These are phyloP conservation scores for Loripinus fragilis DNA, from an alignment of 2,888 invertebrate genomes.

Conservation along the genomic window DNA sequence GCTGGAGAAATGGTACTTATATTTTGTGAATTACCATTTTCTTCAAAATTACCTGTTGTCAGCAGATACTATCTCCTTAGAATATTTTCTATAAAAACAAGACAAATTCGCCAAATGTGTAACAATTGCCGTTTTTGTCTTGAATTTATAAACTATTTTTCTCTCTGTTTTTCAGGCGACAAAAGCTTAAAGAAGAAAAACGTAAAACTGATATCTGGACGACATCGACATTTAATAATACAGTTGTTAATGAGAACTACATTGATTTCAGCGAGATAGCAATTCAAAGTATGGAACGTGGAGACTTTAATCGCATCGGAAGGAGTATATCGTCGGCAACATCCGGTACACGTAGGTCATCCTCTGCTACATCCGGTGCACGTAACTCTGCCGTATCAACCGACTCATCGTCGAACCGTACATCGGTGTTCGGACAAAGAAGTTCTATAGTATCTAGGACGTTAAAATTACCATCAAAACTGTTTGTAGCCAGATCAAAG, in stretches of 20 bases:
- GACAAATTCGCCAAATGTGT: background rate
- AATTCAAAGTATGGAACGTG: background rate
- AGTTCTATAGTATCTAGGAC: background rate
- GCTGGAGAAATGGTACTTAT: no score
- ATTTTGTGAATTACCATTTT: no score
- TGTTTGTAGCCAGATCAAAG: background rate
- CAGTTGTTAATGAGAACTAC: slow-evolving; percentile 54
- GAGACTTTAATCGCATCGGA: background rate
- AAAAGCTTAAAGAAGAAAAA: slow-evolving; percentile 38
- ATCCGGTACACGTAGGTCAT: background rate
- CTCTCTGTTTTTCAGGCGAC: slow-evolving; percentile 27
- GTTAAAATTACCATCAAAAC: background rate
- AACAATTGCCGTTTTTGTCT: background rate
- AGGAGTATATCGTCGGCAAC: background rate
- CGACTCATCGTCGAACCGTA: background rate
- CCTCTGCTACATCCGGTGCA: background rate
- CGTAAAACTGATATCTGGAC: slow-evolving; percentile 52
- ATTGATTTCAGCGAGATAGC: slow-evolving; percentile 26
- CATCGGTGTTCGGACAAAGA: background rate
- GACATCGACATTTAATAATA: slow-evolving; percentile 46
- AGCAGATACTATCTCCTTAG: background rate
- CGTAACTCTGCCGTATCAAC: background rate
- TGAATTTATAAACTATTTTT: background rate
- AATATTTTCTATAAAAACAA: background rate
- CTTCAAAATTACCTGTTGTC: no score